phyloP scores from a whole-genome alignment of 2,797 vertebrate species.

The Anguilla anguilla region DNA sequence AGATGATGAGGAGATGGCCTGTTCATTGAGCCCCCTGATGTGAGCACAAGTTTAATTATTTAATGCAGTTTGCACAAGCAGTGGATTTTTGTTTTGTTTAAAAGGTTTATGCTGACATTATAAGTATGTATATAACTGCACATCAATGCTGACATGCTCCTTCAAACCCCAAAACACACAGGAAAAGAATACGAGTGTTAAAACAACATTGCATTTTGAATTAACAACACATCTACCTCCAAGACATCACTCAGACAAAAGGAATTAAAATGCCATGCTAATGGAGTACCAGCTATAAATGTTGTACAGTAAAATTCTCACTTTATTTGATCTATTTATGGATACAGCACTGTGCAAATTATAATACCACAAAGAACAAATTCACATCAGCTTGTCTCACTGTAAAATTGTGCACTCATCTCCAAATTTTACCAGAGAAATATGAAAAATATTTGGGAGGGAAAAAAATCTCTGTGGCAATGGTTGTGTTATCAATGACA shows the following conservation, averaged over 20 bases:
- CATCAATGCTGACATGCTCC: neutral
- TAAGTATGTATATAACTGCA: neutral
- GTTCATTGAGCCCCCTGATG: neutral
- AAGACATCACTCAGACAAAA: neutral
- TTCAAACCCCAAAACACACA: neutral
- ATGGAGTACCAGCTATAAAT: slow-evolving; percentile 14
- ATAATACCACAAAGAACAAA: neutral
- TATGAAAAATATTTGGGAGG: neutral
- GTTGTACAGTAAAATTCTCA: slow-evolving; percentile 6
- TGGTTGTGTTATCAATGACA: neutral
- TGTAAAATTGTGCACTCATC: neutral
- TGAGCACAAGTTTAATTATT: neutral
- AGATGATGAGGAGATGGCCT: neutral
- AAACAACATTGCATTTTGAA: neutral
- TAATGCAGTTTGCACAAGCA: neutral
- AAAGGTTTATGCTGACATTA: neutral
- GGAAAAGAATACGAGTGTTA: neutral
- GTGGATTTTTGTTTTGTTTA: neutral
- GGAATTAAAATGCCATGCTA: slow-evolving; percentile 1
- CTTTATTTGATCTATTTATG: slow-evolving; percentile 19
- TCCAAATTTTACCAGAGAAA: neutral
- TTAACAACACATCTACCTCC: neutral
- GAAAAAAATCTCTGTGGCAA: neutral
- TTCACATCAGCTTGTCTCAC: neutral
- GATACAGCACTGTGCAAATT: slow-evolving; percentile 1